Base-by-base conservation (phyloP, 2,888 invertebrate genomes). In the Melipona beecheii region DNA sequence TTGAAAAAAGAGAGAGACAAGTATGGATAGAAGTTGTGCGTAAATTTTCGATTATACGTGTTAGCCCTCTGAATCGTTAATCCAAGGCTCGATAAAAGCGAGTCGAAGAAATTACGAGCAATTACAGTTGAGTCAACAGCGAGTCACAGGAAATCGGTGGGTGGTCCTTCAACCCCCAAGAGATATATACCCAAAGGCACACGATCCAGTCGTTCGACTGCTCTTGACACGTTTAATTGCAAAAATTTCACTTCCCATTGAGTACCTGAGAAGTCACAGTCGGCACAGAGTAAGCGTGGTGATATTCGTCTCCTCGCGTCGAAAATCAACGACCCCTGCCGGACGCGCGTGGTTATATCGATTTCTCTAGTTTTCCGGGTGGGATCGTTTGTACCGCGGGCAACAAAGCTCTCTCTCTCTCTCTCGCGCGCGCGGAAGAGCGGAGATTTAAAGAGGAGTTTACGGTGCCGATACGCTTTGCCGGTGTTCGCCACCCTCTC, bases 371-470 rank as follows among this genome's bases (percentile, higher is more conserved):
- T 4, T 31, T 19, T 19, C 4, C 19, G 4, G 2, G 2, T 19
- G 5, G 31, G 19, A 31, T 11, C 19, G 62, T 21, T 60, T 27
- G 62, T 19, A 62, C 19, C 62, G 19, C 62, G 27, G 4, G 31
- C 31, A 62, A 64, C 62, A 64, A 31, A 31, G 13, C 31, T 43
- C 43, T 43, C 43, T 43, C 9, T 36, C 43, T 43, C 43, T 43
- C 9, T 9, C 9, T 43, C 36, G n/a, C 66, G 68, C 60, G 27
- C 49, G 81, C 74, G 64, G 72, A 73, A 68, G 75, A 75, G 74
- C 43, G 69, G 70, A 77, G 82, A 81, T 83, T 86, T 80, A 78
- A 80, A 78, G 85, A 85, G 82, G 83, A 81, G 79, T 86, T 87
- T 87, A 87, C 87, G 78, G 87, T 83, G 72, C 65, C 76, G 74